These are phyloP conservation scores for Heteromyza rotundicornis DNA, from an alignment of 2,888 invertebrate species.

Conservation along the genomic window DNA sequence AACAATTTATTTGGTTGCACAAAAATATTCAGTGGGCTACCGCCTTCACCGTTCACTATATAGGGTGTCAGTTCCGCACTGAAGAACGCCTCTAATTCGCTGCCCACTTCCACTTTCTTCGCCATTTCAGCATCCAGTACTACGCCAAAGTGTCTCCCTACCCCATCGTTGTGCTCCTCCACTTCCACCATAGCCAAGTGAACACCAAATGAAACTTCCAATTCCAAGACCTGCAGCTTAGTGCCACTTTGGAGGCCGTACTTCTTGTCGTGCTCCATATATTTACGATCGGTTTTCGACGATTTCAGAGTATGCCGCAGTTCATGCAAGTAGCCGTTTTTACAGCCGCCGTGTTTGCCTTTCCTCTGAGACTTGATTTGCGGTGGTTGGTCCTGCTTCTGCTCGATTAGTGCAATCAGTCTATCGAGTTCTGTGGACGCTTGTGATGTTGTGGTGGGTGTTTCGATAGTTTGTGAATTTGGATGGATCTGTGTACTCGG, in stretches of 20 bases:
- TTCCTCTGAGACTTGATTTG: too few species aligned
- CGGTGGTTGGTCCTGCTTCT: too few species aligned
- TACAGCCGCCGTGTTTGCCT: too few species aligned
- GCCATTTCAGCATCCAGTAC: slow-evolving; percentile 25
- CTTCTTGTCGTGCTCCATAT: slow-evolving; percentile 33
- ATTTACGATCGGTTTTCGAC: slow-evolving; percentile 27
- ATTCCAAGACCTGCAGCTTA: slow-evolving; percentile 18
- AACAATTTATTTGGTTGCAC: slow-evolving; percentile 34
- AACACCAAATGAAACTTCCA: slow-evolving; percentile 28
- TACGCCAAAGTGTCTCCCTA: slow-evolving; percentile 9
- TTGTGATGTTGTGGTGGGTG: slow-evolving; percentile 13
- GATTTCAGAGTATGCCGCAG: slow-evolving; percentile 10
- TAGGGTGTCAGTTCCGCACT: slow-evolving; percentile 23
- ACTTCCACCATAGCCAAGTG: slow-evolving; percentile 29
- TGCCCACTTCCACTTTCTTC: slow-evolving; percentile 21
- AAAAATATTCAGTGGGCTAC: slow-evolving; percentile 12
- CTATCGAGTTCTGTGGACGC: slow-evolving; percentile 31
- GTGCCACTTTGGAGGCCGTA: slow-evolving; percentile 28
- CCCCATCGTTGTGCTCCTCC: not conserved
- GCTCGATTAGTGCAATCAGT: slow-evolving; percentile 33
- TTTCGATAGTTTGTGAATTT: slow-evolving; percentile 13
- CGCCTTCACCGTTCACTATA: too few species aligned
- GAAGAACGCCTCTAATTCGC: slow-evolving; percentile 35
- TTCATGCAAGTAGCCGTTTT: slow-evolving; percentile 25
- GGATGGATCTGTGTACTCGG: not conserved